These are phyloP conservation scores for Mylabris phalerata DNA, from an alignment of 1,140 invertebrate species.

Conservation along the genomic window DNA sequence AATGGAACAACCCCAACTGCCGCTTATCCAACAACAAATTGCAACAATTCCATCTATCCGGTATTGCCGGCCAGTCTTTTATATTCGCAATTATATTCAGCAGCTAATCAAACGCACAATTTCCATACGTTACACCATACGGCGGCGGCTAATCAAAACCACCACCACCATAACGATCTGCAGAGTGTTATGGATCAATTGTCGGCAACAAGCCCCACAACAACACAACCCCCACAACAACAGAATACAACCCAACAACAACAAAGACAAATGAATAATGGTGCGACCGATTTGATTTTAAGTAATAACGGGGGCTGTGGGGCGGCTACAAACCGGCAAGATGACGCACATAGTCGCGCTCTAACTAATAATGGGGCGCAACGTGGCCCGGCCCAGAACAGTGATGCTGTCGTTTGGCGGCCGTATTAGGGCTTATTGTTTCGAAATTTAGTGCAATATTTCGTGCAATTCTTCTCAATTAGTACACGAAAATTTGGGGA, in stretches of 20 bases:
- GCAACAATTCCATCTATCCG: constrained; percentile 61
- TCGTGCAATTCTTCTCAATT: background rate
- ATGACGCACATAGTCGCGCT: constrained; percentile 46
- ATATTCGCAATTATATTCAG: constrained; percentile 75
- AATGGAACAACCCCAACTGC: no score
- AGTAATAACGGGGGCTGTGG: constrained; percentile 51
- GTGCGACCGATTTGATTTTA: constrained; percentile 48
- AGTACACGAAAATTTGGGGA: no score
- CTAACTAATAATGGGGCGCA: constrained; percentile 51
- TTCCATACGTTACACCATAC: constrained; percentile 58
- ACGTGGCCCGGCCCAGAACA: constrained; percentile 55
- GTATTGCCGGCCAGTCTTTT: constrained; percentile 71
- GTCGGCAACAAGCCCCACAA: constrained; percentile 48
- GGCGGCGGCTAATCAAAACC: constrained; percentile 17
- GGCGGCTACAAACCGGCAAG: constrained; percentile 50
- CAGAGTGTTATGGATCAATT: constrained; percentile 66
- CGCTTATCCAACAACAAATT: constrained; percentile 48
- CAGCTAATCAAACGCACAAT: constrained; percentile 69
- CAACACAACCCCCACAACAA: background rate
- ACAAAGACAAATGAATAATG: constrained; percentile 43
- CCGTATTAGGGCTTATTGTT: constrained; percentile 42
- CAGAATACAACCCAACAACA: constrained; percentile 9
- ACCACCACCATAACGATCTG: constrained; percentile 58
- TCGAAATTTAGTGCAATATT: constrained; percentile 23
- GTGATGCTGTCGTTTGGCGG: constrained; percentile 59